Conservation (phyloP, 92 coral and sea anemone species). For the Porites divaricata region DNA sequence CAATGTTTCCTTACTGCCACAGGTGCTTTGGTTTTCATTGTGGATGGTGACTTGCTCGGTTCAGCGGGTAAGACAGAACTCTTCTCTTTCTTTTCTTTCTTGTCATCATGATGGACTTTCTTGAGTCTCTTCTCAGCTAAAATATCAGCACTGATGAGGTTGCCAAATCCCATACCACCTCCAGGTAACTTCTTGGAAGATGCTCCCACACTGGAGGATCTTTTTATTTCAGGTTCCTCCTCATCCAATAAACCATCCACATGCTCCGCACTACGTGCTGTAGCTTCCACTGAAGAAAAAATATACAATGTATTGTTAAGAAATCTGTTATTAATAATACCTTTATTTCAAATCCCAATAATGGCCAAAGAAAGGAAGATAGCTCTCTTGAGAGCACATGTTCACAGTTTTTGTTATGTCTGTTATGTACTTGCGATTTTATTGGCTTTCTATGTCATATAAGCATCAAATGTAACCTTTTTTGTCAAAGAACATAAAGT, state of each 20-base stretch:
- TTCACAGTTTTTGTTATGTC: too few relatives aligned
- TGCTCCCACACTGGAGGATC: constrained; percentile 54
- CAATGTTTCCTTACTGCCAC: not conserved
- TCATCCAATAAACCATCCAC: constrained; percentile 5
- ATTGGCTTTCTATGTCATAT: too few relatives aligned
- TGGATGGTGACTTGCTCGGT: constrained; percentile 24
- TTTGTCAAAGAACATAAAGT: too few relatives aligned
- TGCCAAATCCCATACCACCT: constrained; percentile 92
- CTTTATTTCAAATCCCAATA: too few relatives aligned
- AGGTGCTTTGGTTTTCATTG: constrained; percentile 60
- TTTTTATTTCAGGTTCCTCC: constrained; percentile 43
- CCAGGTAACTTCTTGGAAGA: constrained; percentile 62
- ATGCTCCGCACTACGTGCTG: not conserved
- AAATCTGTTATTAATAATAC: too few relatives aligned
- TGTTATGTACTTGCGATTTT: too few relatives aligned
- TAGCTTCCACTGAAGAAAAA: not conserved
- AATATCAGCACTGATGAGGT: constrained; percentile 65
- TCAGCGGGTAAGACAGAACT: not conserved
- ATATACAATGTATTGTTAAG: not conserved
- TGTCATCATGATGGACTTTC: constrained; percentile 65
- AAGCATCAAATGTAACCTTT: too few relatives aligned
- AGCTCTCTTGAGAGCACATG: too few relatives aligned
- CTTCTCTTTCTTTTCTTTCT: constrained; percentile 54
- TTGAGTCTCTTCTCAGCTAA: constrained; percentile 78
- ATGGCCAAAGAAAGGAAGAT: too few relatives aligned